Conservation (phyloP, 1,140 invertebrate genomes). For the Campoletis sonorensis region DNA sequence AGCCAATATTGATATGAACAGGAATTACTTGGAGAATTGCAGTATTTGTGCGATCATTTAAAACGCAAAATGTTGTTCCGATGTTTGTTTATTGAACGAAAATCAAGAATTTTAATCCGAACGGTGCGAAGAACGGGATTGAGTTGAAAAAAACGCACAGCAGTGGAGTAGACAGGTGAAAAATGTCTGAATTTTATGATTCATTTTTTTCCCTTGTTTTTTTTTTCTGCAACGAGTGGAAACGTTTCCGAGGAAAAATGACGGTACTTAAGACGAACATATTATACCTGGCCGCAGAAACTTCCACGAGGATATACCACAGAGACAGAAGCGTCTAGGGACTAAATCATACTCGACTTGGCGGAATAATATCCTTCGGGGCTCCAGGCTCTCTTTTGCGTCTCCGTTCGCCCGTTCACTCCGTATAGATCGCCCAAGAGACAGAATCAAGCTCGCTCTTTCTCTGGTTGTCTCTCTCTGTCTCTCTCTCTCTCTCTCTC, state of each 20-base stretch:
- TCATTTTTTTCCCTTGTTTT: background rate
- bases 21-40: no score
- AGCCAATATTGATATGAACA: no score
- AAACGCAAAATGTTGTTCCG: no score
- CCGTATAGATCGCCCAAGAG: conserved; percentile 14
- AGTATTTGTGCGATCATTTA: no score
- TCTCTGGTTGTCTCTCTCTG: background rate
- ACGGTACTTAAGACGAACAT: conserved; percentile 34
- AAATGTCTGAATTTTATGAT: background rate
- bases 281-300: conserved; percentile 23
- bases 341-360: conserved; percentile 61
- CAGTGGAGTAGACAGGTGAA: background rate
- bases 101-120: no score
- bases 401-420: conserved; percentile 5
- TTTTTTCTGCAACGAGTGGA: conserved; percentile 1
- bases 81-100: no score
- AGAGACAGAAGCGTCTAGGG: conserved; percentile 34
- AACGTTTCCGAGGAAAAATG: conserved; percentile 31
- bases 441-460: conserved; percentile 26
- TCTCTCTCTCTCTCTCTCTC: no score
- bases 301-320: conserved; percentile 18
- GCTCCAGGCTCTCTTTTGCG: conserved; percentile 42
- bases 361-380: conserved; percentile 55
- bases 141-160: no score
- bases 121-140: no score